Conservation (phyloP, 1,140 invertebrate genomes). For the Drosophila paulistorum region DNA sequence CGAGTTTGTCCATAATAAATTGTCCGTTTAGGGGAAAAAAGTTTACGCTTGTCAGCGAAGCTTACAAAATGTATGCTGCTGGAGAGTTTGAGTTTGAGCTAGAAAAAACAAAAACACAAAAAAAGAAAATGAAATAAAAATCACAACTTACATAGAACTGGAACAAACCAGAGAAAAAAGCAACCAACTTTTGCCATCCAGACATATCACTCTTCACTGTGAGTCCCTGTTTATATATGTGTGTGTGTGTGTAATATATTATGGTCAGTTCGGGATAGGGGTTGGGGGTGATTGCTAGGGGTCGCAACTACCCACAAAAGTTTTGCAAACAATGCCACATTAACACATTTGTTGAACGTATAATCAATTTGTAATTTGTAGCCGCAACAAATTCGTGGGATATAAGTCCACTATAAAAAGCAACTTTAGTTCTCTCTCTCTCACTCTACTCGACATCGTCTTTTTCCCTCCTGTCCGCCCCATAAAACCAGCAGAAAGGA, state of each 20-base stretch:
- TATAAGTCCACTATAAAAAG: slow-evolving; percentile 61
- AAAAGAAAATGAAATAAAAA: slow-evolving; percentile 17
- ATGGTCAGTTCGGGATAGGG: slow-evolving; percentile 60
- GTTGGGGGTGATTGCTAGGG: background rate
- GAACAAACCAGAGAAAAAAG: slow-evolving; percentile 46
- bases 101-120: slow-evolving; percentile 48
- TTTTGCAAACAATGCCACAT: slow-evolving; percentile 78
- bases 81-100: slow-evolving; percentile 47
- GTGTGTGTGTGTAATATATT: slow-evolving; percentile 71
- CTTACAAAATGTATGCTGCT: slow-evolving; percentile 56
- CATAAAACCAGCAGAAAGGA: slow-evolving; percentile 34
- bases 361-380: slow-evolving; percentile 82
- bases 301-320: slow-evolving; percentile 51
- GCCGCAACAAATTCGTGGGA: slow-evolving; percentile 77
- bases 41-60: slow-evolving; percentile 74
- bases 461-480: background rate
- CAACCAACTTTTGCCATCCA: slow-evolving; percentile 54
- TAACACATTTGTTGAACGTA: slow-evolving; percentile 82
- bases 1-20: slow-evolving; percentile 63
- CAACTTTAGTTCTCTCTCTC: slow-evolving; percentile 12
- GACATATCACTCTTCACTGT: slow-evolving; percentile 67
- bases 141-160: slow-evolving; percentile 45
- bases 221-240: slow-evolving; percentile 6
- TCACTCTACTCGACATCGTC: background rate
- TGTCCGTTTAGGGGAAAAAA: slow-evolving; percentile 57